Percentiles rank a stretch among this genome's conserved stretches.
phyloP scores from a whole-genome alignment of 2,797 vertebrate genomes.

The Pangasius mekongensis region DNA sequence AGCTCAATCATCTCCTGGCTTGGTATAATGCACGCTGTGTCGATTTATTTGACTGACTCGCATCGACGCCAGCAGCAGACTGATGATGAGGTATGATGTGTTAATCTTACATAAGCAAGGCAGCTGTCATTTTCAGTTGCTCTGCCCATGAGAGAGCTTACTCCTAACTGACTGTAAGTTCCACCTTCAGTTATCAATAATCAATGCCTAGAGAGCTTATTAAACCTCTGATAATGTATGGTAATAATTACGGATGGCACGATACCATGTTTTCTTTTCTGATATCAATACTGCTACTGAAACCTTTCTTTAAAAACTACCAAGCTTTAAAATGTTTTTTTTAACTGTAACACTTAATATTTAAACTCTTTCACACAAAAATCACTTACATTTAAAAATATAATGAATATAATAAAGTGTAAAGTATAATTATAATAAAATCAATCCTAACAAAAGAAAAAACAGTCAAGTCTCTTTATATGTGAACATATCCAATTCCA shows the following conservation, averaged over 20 bases:
- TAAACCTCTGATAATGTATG: not conserved
- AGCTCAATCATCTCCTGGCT: not conserved
- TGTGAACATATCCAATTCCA: not conserved
- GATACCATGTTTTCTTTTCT: not conserved
- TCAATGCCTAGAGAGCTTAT: not conserved
- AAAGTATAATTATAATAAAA: not conserved
- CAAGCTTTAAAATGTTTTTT: not conserved
- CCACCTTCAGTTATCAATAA: not conserved
- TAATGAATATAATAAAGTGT: not conserved
- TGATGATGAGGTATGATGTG: not conserved
- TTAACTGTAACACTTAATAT: not conserved
- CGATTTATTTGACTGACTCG: not conserved
- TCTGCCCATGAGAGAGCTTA: not conserved
- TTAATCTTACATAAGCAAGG: slow-evolving; percentile 3
- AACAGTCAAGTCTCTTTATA: not conserved
- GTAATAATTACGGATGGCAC: not conserved
- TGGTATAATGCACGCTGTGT: not conserved
- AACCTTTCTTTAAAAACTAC: not conserved
- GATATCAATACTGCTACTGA: not conserved
- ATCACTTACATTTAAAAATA: not conserved
- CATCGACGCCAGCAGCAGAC: not conserved
- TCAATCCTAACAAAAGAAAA: not conserved
- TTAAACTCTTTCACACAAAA: not conserved
- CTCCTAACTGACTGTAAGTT: not conserved
- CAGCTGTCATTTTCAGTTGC: not conserved